Conservation (phyloP, 2,113 vertebrate genomes). For the Thomomys bottae region DNA sequence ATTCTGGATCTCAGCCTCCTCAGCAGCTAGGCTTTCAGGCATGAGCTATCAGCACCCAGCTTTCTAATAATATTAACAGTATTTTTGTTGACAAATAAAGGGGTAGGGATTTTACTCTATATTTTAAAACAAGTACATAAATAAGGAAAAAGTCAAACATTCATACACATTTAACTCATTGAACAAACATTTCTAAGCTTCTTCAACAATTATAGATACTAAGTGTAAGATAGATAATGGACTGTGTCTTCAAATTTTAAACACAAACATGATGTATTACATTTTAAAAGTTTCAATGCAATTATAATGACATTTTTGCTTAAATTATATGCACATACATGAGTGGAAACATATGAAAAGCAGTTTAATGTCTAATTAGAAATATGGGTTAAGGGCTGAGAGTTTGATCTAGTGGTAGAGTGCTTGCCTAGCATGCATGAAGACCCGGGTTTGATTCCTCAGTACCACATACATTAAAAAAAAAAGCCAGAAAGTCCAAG, state of each 20-base stretch:
- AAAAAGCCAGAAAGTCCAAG: too few species aligned
- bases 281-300: constrained; percentile 55
- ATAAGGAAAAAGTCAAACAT: neutral
- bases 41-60: too few species aligned
- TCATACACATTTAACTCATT: neutral
- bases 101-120: neutral
- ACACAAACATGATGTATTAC: neutral
- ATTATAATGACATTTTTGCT: constrained; percentile 47
- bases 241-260: constrained; percentile 25
- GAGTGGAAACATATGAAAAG: neutral
- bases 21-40: too few species aligned
- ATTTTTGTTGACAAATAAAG: neutral
- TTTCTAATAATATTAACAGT: constrained; percentile 13
- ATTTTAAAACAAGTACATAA: constrained; percentile 49
- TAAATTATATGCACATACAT: constrained; percentile 16
- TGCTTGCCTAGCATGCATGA: too few species aligned
- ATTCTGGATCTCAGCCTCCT: too few species aligned
- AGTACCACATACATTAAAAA: too few species aligned
- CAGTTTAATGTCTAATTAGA: neutral
- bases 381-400: neutral
- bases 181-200: neutral
- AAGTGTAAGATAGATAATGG: neutral
- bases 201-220: neutral
- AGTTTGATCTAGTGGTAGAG: too few species aligned
- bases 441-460: too few species aligned